A percentile compares a stretch with the other conserved stretches of the same genome.
phyloP scores from a whole-genome alignment of 2,113 vertebrate genomes.

The Gavia stellata region DNA sequence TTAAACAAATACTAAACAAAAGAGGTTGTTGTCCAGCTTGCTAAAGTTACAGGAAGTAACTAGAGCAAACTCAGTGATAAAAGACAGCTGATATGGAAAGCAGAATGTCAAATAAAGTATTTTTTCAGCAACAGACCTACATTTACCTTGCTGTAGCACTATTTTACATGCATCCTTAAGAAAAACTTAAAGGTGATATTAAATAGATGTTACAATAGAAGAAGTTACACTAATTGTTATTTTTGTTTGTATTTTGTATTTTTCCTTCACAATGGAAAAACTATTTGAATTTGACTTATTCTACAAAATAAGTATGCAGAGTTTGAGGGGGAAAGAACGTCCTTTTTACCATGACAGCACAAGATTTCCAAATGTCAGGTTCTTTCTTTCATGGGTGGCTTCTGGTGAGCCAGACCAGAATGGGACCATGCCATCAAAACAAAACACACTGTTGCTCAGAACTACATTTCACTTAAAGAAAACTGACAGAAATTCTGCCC shows the following conservation, averaged over 20 bases:
- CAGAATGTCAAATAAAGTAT: background rate
- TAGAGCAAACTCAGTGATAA: background rate
- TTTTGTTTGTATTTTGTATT: background rate
- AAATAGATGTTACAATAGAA: background rate
- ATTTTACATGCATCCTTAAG: background rate
- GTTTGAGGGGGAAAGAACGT: background rate
- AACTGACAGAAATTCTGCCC: background rate
- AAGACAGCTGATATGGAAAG: background rate
- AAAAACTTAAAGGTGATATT: background rate
- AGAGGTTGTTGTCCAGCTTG: background rate
- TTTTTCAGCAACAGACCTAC: background rate
- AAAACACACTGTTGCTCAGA: background rate
- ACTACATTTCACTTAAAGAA: background rate
- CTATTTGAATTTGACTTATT: background rate
- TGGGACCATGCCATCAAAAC: background rate
- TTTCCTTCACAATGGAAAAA: background rate
- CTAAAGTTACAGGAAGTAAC: background rate
- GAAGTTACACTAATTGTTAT: background rate
- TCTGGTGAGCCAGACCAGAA: background rate
- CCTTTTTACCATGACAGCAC: background rate
- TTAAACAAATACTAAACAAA: background rate
- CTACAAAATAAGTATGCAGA: background rate
- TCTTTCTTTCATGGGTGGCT: background rate
- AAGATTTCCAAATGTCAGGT: background rate
- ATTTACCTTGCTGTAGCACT: background rate